Conservation (phyloP, 53 echinoderm and acorn worm species). For the Henricia sp. region DNA sequence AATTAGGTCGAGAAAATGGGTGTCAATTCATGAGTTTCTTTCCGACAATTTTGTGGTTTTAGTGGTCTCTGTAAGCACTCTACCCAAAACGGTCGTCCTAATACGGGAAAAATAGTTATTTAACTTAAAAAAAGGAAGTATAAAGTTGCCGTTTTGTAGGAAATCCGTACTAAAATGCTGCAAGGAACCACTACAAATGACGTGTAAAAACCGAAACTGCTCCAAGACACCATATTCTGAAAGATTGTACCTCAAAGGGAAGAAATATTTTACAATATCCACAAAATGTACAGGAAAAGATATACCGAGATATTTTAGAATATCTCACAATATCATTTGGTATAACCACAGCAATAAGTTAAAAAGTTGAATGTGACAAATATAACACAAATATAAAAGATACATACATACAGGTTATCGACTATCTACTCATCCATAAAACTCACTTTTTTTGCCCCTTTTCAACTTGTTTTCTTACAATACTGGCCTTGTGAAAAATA, state of each 20-base stretch:
- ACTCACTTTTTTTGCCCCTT: conserved; percentile 11
- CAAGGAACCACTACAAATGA: conserved; percentile 24
- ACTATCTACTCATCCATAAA: conserved; percentile 40
- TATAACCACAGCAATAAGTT: conserved; percentile 57
- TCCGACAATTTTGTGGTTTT: no score
- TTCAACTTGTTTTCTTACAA: conserved; percentile 25
- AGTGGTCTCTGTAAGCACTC: no score
- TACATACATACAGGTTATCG: conserved; percentile 52
- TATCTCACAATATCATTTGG: conserved; percentile 21
- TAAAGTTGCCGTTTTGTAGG: not conserved
- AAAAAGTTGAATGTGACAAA: conserved; percentile 47
- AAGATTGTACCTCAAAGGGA: conserved; percentile 44
- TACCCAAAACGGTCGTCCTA: no score
- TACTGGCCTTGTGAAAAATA: conserved; percentile 52
- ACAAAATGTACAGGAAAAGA: conserved; percentile 54
- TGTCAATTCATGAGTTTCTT: no score
- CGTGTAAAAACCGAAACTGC: conserved; percentile 33
- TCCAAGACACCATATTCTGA: conserved; percentile 53
- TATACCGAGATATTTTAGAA: not conserved
- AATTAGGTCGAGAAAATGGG: no score
- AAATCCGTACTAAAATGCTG: conserved; percentile 30
- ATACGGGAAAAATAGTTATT: no score
- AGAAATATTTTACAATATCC: conserved; percentile 43
- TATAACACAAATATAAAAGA: conserved; percentile 58
- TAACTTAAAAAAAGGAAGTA: no score